A percentile compares a stretch with the other conserved stretches of the same genome.
Evolutionary conservation across 1,140 invertebrate genomes (phyloP).

Genomic region (Aethina tumida): DNA sequence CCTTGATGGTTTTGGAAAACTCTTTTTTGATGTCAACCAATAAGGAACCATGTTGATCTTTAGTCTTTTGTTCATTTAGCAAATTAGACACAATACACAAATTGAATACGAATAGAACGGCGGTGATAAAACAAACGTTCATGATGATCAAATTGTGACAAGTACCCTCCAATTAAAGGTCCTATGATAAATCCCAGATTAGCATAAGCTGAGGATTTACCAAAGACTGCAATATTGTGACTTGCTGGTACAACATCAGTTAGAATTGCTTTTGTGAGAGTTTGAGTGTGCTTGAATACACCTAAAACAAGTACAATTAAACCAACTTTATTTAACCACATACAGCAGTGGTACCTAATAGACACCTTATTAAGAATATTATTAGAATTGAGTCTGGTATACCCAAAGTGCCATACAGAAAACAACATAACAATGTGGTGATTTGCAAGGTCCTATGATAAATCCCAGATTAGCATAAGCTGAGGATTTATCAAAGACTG

Average conservation of each 20-base stretch:
- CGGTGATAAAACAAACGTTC: slow-evolving; percentile 39
- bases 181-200: slow-evolving; percentile 60
- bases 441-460: slow-evolving; percentile 57
- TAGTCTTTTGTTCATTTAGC: slow-evolving; percentile 6
- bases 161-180: slow-evolving; percentile 56
- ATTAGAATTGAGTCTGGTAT: slow-evolving; percentile 37
- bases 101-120: slow-evolving; percentile 43
- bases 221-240: slow-evolving; percentile 47
- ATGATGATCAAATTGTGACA: slow-evolving; percentile 46
- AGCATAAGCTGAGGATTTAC: slow-evolving; percentile 54
- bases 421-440: too few relatives aligned
- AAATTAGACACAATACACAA: slow-evolving; percentile 35
- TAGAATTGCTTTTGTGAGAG: slow-evolving; percentile 52
- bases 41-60: slow-evolving; percentile 8
- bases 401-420: slow-evolving; percentile 43
- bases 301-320: slow-evolving; percentile 45
- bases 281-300: slow-evolving; percentile 63
- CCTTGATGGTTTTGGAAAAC: slow-evolving; percentile 37
- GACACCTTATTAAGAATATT: slow-evolving; percentile 36
- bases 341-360: slow-evolving; percentile 32
- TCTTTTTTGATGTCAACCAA: slow-evolving; percentile 25
- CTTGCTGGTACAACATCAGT: slow-evolving; percentile 46
- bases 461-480: slow-evolving; percentile 58
- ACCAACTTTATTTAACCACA: slow-evolving; percentile 30
- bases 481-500: slow-evolving; percentile 52